These are phyloP conservation scores for Microdon myrmicae DNA, from an alignment of 2,888 invertebrate genomes.

Conservation along the genomic window DNA sequence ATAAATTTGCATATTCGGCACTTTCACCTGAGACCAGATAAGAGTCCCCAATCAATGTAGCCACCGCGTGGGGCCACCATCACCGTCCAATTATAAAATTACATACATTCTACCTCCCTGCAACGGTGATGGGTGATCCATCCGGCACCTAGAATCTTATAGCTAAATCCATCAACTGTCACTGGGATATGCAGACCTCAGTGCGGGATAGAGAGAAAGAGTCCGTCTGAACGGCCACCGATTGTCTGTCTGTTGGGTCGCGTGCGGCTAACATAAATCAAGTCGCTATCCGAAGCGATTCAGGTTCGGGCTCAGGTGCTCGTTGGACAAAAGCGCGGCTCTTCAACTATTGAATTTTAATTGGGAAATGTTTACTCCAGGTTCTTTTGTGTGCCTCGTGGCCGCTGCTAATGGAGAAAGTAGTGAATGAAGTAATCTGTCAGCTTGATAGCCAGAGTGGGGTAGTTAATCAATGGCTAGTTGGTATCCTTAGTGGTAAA, in stretches of 20 bases:
- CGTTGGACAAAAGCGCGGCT: background rate
- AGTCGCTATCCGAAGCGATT: conserved; percentile 16
- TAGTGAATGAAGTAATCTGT: conserved; percentile 15
- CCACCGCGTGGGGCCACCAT: conserved; percentile 6
- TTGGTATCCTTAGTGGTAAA: conserved; percentile 10
- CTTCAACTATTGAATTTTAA: conserved; percentile 22
- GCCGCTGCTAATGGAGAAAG: background rate
- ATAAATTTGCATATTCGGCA: conserved; percentile 37
- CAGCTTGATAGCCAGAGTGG: conserved; percentile 9
- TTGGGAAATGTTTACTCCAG: conserved; percentile 26
- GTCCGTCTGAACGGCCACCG: background rate
- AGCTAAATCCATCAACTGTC: conserved; percentile 34
- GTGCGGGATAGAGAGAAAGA: background rate
- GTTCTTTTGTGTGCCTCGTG: conserved; percentile 13
- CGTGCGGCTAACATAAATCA: conserved; percentile 38
- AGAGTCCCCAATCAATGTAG: conserved; percentile 17
- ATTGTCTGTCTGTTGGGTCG: conserved; percentile 5
- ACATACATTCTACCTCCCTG: conserved; percentile 12
- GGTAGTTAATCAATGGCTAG: background rate
- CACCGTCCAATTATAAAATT: conserved; percentile 21
- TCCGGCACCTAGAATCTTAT: conserved; percentile 5
- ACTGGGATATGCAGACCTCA: conserved; percentile 6
- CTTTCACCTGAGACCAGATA: conserved; percentile 8
- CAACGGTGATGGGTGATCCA: background rate
- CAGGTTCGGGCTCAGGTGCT: conserved; percentile 29